Conservation (phyloP, 2,113 vertebrate genomes). For the Gymnogyps californianus region DNA sequence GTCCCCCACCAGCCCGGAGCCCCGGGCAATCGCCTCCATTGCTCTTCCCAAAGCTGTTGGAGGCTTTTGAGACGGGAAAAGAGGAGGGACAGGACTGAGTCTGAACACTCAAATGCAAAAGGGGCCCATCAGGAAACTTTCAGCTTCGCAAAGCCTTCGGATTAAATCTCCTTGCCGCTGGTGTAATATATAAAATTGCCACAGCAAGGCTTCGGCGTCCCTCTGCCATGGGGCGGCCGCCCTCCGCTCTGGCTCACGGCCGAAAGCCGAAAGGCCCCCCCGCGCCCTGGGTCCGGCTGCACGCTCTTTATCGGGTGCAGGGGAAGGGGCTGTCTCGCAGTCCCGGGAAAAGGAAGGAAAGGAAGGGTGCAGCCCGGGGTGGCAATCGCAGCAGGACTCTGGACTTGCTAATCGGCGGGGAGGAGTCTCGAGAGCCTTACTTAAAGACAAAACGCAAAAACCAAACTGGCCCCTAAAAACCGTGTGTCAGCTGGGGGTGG, state of each 20-base stretch:
- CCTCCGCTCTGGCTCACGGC: not conserved
- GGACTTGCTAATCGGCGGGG: not conserved
- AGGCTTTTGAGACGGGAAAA: not conserved
- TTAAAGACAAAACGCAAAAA: rapidly evolving
- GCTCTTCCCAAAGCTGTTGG: not conserved
- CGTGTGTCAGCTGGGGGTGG: rapidly evolving
- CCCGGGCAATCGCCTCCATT: rapidly evolving
- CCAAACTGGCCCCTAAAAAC: rapidly evolving
- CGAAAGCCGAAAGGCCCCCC: not conserved
- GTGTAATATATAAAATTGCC: rapidly evolving
- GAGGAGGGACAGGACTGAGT: not conserved
- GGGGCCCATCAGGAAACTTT: not conserved
- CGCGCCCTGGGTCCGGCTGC: rapidly evolving
- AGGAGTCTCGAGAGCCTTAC: not conserved
- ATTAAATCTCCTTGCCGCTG: not conserved
- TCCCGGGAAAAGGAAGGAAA: not conserved
- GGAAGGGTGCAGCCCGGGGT: not conserved
- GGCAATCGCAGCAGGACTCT: not conserved
- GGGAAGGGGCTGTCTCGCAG: not conserved
- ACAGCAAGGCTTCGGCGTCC: rapidly evolving
- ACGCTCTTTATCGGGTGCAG: not conserved
- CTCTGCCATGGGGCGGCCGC: not conserved
- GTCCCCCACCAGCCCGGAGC: not conserved
- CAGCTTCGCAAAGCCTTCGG: not conserved
- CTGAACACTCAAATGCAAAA: not conserved